Conservation (phyloP, 2,113 vertebrate species). For the Chiloscyllium plagiosum region DNA sequence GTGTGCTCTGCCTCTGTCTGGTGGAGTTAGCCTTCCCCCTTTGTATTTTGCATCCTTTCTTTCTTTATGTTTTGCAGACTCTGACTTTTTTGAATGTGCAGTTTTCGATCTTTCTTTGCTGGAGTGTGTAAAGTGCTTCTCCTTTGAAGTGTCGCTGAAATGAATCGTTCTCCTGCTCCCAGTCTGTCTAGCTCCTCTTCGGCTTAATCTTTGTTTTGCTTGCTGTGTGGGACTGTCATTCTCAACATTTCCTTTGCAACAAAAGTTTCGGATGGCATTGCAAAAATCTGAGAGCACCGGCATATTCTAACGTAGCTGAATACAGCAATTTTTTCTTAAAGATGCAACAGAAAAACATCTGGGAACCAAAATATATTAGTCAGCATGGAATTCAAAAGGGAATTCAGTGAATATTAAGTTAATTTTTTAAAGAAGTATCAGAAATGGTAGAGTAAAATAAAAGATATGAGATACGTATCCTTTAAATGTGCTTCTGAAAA, state of each 20-base stretch:
- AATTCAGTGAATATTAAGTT: neutral
- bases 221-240: neutral
- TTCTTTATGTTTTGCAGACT: neutral
- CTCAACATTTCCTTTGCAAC: neutral
- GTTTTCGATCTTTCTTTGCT: neutral
- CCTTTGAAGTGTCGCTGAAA: neutral
- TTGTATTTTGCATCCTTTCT: neutral
- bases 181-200: neutral
- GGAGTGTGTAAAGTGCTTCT: neutral
- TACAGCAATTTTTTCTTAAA: neutral
- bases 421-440: neutral
- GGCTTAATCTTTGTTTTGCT: neutral
- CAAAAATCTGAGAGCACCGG: neutral
- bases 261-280: conserved; percentile 18
- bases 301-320: neutral
- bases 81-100: neutral
- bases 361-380: conserved; percentile 16
- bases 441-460: neutral
- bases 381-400: neutral
- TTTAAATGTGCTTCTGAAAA: neutral
- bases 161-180: neutral
- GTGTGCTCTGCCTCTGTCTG: neutral
- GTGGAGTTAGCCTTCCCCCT: neutral
- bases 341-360: conserved; percentile 6
- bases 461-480: neutral